Evolutionary conservation across 2,888 invertebrate species (phyloP).

Genomic region (Bellardia pandia): DNA sequence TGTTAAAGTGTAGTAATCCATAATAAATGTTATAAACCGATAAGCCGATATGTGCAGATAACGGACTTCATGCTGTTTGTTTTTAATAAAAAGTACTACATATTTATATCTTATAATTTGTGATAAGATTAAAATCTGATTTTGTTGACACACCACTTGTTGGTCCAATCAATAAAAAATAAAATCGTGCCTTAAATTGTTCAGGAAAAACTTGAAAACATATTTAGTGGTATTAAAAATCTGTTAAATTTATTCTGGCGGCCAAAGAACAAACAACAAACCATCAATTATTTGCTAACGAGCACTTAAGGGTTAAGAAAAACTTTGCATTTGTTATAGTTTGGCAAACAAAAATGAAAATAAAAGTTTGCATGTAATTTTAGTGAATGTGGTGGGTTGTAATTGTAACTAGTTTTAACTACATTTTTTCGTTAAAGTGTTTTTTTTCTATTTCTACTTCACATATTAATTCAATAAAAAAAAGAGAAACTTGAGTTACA

Average conservation of each 20-base stretch:
- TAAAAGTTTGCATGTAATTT: constrained; percentile 46
- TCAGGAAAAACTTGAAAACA: background rate
- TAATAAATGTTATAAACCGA: no score
- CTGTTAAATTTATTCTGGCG: background rate
- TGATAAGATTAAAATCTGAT: background rate
- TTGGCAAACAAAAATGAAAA: constrained; percentile 7
- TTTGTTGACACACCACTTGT: background rate
- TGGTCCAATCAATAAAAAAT: background rate
- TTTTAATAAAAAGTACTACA: background rate
- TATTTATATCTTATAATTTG: background rate
- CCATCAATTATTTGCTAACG: background rate
- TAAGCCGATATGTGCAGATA: no score
- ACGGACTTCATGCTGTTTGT: no score
- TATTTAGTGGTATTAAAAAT: background rate
- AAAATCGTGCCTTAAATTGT: background rate
- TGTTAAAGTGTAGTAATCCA: no score
- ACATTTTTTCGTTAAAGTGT: constrained; percentile 20
- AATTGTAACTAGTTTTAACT: constrained; percentile 60
- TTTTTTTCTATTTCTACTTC: constrained; percentile 16
- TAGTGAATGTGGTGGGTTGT: constrained; percentile 64
- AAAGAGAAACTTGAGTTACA: constrained; percentile 56
- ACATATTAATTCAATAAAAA: constrained; percentile 31
- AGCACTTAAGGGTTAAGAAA: constrained; percentile 46
- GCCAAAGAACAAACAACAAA: background rate
- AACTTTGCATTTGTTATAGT: constrained; percentile 21